Conservation (phyloP, 1,140 invertebrate species). For the Anagrus nilaparvatae region DNA sequence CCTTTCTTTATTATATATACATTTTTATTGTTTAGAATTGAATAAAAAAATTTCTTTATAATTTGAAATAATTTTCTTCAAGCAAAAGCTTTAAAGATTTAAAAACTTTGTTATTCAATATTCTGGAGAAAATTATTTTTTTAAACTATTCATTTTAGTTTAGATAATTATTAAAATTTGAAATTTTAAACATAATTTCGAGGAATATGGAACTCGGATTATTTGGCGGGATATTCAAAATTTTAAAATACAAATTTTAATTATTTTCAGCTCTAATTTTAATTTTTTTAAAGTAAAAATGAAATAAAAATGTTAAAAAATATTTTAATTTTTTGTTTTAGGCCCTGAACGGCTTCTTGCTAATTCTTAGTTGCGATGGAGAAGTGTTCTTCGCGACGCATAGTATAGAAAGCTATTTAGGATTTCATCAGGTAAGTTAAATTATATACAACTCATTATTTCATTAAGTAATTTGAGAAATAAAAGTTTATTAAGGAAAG, state of each 20-base stretch:
- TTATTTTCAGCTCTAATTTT: too few species aligned
- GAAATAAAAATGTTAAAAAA: not conserved
- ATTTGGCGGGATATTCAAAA: too few species aligned
- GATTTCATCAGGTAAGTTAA: constrained; percentile 94
- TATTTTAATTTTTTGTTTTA: constrained; percentile 47
- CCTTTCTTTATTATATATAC: not conserved
- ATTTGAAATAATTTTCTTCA: not conserved
- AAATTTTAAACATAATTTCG: too few species aligned
- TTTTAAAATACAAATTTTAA: too few species aligned
- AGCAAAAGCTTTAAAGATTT: not conserved
- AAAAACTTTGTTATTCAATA: not conserved
- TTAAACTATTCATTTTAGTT: not conserved
- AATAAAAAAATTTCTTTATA: not conserved
- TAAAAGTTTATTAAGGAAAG: too few species aligned
- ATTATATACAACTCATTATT: too few species aligned
- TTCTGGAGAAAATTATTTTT: not conserved
- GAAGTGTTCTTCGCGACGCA: constrained; percentile 99
- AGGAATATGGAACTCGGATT: too few species aligned
- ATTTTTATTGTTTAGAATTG: too few species aligned
- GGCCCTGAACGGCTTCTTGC: constrained; percentile 97
- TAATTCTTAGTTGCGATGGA: constrained; percentile 95
- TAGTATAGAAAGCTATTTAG: constrained; percentile 98
- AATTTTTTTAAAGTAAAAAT: too few species aligned
- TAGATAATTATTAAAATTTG: not conserved
- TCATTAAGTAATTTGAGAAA: too few species aligned